Evolutionary conservation across 2,113 vertebrate species (phyloP), one percentile per base, ranked within the genome.

Genomic region (Stictonetta naevosa): DNA sequence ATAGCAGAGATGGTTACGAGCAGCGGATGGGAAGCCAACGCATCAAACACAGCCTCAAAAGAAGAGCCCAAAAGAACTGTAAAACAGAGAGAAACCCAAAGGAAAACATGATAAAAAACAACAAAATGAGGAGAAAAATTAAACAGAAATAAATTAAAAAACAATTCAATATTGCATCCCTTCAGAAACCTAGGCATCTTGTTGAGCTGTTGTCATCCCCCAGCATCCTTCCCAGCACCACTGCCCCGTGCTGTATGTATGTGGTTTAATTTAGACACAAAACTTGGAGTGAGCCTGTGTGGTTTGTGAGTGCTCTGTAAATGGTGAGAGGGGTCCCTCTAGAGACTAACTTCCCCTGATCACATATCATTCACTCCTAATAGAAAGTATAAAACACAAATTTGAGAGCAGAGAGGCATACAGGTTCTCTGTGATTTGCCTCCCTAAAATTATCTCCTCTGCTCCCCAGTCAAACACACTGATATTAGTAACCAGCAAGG

Each of bases 21-120:
- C 98, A 98, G 97, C 96, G 4, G 97, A 97, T 97, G 97, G 97
- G 98, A 97, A 98, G 98, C 96, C 98, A 98, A 98, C 97, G 95
- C 98, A 98, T 98, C 97, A 98, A 97, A 98, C 98, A 99, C 98
- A 98, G 98, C 98, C 97, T 96, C 98, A 97, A 97, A 97, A 97
- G 97, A 97, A 96, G 97, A 97, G 97, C 97, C 95, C 98, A 98
- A 99, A 99, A 98, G 98, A 98, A 99, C 98, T 98, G 98, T 97
- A 98, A 98, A 98, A 99, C 98, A 98, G 97, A 98, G 97, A 99
- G 96, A 98, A 98, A 98, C 98, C 97, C 97, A 98, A 97, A 97
- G 93, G 96, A 97, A 97, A 96, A 92, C 88, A 96, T 98, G 93
- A 95, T 95, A 98, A 97, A 97, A 97, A 97, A 62, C 95, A 90